Evolutionary conservation across 2,888 invertebrate species (phyloP), one percentile per base, ranked within the genome.

Genomic region (Oxyteleia sp.): DNA sequence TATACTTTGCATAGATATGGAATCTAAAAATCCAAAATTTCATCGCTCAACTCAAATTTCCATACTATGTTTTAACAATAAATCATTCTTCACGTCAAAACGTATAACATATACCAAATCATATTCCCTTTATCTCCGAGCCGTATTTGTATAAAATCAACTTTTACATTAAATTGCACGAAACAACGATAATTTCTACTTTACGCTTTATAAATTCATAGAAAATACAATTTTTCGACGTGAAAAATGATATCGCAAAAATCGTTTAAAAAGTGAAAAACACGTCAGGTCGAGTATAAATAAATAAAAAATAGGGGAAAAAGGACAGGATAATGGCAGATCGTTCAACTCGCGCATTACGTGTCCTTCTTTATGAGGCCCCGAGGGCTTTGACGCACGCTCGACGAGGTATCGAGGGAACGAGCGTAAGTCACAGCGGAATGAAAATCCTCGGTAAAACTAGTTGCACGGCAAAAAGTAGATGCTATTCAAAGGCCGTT

Each of bases 401-500:
- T 71, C 32, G 61, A 26, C 55, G 13, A 18, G 43, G 59, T 68
- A 68, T 68, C 74, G 38, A 29, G 68, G 76, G 61, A 71, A 61
- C 53, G 41, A 16, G 61, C 68, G 68, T 53, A 71, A 68, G 81
- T 75, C 69, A 68, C 75, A 13, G 29, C 32, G 76, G 88, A 89
- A 90, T 88, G 89, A 89, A 90, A 89, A 88, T 86, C 84, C 78
- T 75, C 85, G 85, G 84, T 87, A 85, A 89, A 90, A 90, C 90
- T 89, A 90, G 90, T 89, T 87, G 87, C 74, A 51, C 76, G 66
- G 87, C 89, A 90, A 90, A 90, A 90, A 90, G 89, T 90, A 89
- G 90, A 89, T 85, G 87, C 90, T 87, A 90, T 89, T 90, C 89
- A 90, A 90, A 89, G 88, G 87, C 87, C 84, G 90, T 88, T 87